phyloP scores from a whole-genome alignment of 2,113 vertebrate species.

The Tetrao urogallus region DNA sequence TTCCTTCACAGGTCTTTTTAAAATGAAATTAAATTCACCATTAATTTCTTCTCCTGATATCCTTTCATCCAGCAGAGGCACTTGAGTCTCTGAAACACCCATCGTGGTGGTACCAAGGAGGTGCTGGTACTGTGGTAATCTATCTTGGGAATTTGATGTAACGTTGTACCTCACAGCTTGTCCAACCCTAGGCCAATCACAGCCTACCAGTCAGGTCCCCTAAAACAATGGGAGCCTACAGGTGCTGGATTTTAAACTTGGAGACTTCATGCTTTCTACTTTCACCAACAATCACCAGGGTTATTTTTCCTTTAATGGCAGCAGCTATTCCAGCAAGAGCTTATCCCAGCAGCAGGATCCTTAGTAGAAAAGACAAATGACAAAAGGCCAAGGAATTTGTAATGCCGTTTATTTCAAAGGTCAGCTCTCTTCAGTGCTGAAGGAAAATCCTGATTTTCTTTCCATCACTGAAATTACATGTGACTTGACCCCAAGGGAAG shows the following conservation, averaged over 20 bases:
- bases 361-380: not conserved
- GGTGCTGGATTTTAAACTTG: not conserved
- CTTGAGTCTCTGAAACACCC: not conserved
- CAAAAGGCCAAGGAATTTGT: conserved; percentile 20
- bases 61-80: not conserved
- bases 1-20: not conserved
- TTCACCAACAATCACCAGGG: not conserved
- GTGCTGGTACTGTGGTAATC: not conserved
- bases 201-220: not conserved
- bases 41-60: not conserved
- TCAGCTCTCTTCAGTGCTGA: conserved; percentile 19
- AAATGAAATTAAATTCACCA: not conserved
- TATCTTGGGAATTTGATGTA: not conserved
- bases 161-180: not conserved
- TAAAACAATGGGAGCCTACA: not conserved
- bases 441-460: conserved; percentile 13
- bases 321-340: not conserved
- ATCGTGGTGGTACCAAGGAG: not conserved
- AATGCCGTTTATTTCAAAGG: conserved; percentile 46
- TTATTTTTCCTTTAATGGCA: not conserved
- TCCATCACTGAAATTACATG: not conserved
- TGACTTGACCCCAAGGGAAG: not conserved
- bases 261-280: not conserved
- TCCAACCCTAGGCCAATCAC: not conserved
- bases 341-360: not conserved